Evolutionary conservation across 2,888 invertebrate species (phyloP), one percentile per base, ranked within the genome.

Genomic region (Drosophila tripunctata): DNA sequence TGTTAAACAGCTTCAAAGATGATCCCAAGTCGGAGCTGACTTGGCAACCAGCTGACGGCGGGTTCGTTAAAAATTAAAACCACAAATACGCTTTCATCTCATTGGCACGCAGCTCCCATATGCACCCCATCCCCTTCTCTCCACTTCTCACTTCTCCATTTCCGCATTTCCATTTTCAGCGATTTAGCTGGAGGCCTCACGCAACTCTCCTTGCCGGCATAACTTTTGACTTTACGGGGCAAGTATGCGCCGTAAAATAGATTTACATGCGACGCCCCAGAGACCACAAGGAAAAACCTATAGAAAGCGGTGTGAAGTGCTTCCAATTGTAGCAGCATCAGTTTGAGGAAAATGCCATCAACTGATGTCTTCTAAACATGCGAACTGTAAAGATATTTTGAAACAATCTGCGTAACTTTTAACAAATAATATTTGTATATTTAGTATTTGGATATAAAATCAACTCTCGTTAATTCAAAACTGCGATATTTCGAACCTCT

Each of bases 11-110:
- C 62, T 48, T 35, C 30, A 38, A 67, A 50, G 41, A 41, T 47
- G 57, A 64, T 55, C 38, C 63, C 63, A 72, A 22, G 44, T 36
- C 8, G 27, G 15, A 33, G 24, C 40, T 14, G 40, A 40, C 12
- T 40, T 12, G 10, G 12, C 7, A 14, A 6, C 7, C 44, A 58
- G 43, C 63, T 56, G 64, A 8, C 56, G 40, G 24, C 21, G 1
- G 43, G 45, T 67, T 83, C 54, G 77, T 84, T 87, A 85, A 87
- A 88, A 86, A 83, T 87, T 88, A 70, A 87, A 80, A 74, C 70
- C 79, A 61, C 68, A 54, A 75, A 40, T 31, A 45, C 66, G 69
- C 68, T 61, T 58, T 27, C 36, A 52, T 45, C 52, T 55, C 61
- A 41, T 38, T 47, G 52, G 30, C 47, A 55, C 51, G 31, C 61